These are phyloP conservation scores for Brachionus manjavacas DNA, from an alignment of 1,140 invertebrate species.

Conservation along the genomic window DNA sequence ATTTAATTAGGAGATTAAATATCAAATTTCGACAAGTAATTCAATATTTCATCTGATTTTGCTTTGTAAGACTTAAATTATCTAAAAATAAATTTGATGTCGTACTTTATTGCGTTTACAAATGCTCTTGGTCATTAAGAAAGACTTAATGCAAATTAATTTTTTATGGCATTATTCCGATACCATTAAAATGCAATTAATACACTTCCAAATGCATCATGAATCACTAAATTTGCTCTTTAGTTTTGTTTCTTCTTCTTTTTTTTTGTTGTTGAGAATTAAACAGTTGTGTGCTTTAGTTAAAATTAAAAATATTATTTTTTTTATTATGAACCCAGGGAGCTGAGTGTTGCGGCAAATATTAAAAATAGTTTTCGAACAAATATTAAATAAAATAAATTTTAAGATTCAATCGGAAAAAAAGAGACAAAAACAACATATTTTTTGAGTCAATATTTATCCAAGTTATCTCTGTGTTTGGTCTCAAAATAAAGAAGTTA, in stretches of 20 bases:
- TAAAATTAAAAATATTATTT: no score
- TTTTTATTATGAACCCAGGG: no score
- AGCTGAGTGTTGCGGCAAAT: no score
- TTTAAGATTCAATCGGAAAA: not conserved
- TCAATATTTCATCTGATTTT: not conserved
- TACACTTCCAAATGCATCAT: not conserved
- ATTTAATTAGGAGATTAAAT: not conserved
- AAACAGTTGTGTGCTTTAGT: not conserved
- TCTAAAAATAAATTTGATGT: not conserved
- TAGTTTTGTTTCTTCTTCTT: not conserved
- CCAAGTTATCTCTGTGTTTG: not conserved
- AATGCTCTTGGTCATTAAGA: not conserved
- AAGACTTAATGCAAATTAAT: not conserved
- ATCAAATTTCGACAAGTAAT: not conserved
- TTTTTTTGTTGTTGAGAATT: not conserved
- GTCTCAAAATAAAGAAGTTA: not conserved
- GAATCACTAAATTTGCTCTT: not conserved
- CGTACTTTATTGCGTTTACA: not conserved
- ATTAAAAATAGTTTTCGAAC: no score
- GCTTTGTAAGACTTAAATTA: not conserved
- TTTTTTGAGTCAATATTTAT: not conserved
- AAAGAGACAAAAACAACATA: not conserved
- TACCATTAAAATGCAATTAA: slow-evolving; percentile 25
- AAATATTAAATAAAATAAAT: not conserved
- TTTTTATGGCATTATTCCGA: not conserved